These are phyloP conservation scores for Tiaroga cobitis DNA, from an alignment of 2,797 vertebrate genomes.

Conservation along the genomic window DNA sequence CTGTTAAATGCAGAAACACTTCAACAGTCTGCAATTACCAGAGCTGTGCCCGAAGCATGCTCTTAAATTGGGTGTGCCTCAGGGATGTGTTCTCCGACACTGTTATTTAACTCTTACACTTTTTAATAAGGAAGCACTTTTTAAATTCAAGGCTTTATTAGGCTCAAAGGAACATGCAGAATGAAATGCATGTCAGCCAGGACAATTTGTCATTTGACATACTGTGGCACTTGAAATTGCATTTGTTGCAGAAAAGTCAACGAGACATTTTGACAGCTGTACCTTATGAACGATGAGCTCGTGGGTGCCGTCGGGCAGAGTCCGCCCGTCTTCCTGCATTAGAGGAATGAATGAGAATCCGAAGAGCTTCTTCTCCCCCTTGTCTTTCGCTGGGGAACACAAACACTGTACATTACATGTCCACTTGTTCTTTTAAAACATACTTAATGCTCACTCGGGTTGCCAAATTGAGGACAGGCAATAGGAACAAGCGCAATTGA, in stretches of 20 bases:
- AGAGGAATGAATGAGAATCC: constrained; percentile 96
- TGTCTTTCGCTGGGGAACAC: constrained; percentile 90
- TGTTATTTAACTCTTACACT: constrained; percentile 13
- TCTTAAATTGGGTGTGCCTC: constrained; percentile 40
- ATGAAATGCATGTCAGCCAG: background rate
- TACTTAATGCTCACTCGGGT: too few species aligned
- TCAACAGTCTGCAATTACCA: constrained; percentile 27
- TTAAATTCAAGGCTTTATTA: background rate
- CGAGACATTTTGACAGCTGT: constrained; percentile 41
- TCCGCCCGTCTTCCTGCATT: constrained; percentile 98
- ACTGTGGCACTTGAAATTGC: background rate
- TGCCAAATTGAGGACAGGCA: too few species aligned
- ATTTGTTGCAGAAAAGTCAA: background rate
- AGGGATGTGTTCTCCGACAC: constrained; percentile 22
- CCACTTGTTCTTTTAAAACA: background rate
- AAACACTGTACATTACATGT: background rate
- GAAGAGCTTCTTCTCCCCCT: constrained; percentile 98
- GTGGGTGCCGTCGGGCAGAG: constrained; percentile 94
- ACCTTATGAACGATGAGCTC: constrained; percentile 99
- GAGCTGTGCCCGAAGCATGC: background rate
- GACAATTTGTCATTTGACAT: constrained; percentile 10
- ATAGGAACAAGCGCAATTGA: background rate
- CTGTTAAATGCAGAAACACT: constrained; percentile 34
- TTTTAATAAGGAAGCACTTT: constrained; percentile 11
- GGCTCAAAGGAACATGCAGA: background rate